These are phyloP conservation scores for Entomobrya proxima DNA, from an alignment of 2,888 invertebrate genomes.

Conservation along the genomic window DNA sequence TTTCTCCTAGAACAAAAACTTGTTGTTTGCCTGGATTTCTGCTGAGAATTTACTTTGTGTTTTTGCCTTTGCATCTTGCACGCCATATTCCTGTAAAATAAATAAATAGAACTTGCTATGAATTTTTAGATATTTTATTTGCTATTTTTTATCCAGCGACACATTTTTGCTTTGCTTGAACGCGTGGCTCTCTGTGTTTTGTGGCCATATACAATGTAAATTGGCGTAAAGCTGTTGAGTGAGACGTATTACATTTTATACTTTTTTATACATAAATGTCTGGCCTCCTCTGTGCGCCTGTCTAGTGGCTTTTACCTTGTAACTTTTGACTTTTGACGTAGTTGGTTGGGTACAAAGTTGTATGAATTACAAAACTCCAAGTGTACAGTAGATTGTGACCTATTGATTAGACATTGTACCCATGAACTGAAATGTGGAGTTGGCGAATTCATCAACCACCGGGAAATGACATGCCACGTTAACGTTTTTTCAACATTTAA, in stretches of 20 bases:
- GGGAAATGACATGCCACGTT: background rate
- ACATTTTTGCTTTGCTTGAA: conserved; percentile 18
- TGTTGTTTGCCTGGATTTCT: background rate
- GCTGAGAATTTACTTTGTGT: background rate
- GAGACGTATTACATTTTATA: conserved; percentile 26
- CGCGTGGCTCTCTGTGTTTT: background rate
- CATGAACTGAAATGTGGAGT: background rate
- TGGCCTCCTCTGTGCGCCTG: background rate
- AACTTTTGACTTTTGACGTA: background rate
- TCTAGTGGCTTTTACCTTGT: background rate
- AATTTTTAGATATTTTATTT: background rate
- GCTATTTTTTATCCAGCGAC: background rate
- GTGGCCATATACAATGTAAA: background rate
- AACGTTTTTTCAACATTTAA: background rate
- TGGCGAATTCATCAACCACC: background rate
- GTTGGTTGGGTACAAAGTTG: background rate
- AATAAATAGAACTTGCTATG: background rate
- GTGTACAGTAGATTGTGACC: background rate
- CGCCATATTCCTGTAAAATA: background rate
- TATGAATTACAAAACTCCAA: too few species aligned
- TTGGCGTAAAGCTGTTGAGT: conserved; percentile 35
- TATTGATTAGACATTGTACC: conserved; percentile 5
- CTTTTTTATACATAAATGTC: conserved; percentile 1
- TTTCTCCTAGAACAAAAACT: conserved; percentile 8
- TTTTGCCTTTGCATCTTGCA: conserved; percentile 5